Conservation (phyloP, 2,888 invertebrate species). For the Volucella zonaria region DNA sequence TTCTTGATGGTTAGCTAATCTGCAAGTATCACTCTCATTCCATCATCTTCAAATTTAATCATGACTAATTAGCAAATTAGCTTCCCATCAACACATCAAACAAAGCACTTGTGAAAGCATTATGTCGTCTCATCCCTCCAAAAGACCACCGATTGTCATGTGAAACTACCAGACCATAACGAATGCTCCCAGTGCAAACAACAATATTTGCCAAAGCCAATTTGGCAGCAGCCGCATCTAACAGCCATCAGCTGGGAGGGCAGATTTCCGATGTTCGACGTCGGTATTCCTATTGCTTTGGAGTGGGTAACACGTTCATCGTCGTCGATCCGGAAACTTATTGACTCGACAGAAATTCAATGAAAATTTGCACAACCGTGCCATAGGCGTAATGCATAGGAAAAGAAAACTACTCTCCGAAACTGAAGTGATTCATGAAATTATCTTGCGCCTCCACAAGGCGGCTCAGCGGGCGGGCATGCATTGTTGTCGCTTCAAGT, state of each 20-base stretch:
- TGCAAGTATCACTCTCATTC: no score
- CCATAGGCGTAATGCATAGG: neutral
- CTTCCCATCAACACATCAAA: neutral
- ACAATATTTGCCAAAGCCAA: slow-evolving; percentile 22
- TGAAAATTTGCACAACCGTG: slow-evolving; percentile 1
- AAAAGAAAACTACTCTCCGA: neutral
- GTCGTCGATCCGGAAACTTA: slow-evolving; percentile 22
- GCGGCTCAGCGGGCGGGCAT: neutral
- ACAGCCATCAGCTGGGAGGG: neutral
- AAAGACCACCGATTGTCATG: neutral
- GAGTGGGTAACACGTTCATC: neutral
- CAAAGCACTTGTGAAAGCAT: slow-evolving; percentile 8
- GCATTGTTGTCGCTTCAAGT: slow-evolving; percentile 8
- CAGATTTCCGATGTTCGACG: no score
- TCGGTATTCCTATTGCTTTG: neutral
- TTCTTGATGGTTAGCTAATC: no score
- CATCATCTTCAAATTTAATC: no score
- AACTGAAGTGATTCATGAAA: slow-evolving; percentile 17
- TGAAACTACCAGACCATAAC: slow-evolving; percentile 1
- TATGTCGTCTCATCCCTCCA: neutral
- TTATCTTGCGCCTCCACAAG: slow-evolving; percentile 15
- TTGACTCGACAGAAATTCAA: slow-evolving; percentile 16
- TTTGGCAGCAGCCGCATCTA: slow-evolving; percentile 43
- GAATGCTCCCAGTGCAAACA: slow-evolving; percentile 9
- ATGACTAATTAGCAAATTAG: no score